Evolutionary conservation across 2,797 vertebrate species (phyloP).

Genomic region (Fringilla coelebs): DNA sequence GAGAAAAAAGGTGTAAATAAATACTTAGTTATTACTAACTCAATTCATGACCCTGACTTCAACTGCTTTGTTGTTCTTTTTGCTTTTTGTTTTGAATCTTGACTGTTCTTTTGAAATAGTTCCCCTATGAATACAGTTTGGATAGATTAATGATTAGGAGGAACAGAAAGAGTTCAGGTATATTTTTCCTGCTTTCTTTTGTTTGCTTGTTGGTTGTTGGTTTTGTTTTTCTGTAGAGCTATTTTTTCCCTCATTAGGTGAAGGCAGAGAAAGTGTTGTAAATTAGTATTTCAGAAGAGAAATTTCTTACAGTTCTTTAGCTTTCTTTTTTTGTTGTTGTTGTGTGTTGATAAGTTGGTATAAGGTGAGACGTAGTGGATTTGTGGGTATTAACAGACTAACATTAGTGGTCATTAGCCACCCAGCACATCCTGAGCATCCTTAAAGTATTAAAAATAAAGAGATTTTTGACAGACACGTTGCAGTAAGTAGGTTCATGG

Average conservation of each 20-base stretch:
- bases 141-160: not conserved
- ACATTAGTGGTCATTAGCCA: not conserved
- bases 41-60: not conserved
- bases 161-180: not conserved
- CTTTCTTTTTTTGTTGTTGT: not conserved
- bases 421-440: not conserved
- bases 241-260: not conserved
- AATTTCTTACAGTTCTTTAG: not conserved
- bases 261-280: not conserved
- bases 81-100: not conserved
- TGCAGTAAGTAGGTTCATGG: not conserved
- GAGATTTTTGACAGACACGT: conserved; percentile 1
- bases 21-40: not conserved
- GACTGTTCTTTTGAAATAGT: not conserved
- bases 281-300: not conserved
- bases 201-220: not conserved
- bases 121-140: not conserved
- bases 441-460: conserved; percentile 28
- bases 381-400: conserved; percentile 10
- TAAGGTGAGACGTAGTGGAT: not conserved
- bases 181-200: not conserved
- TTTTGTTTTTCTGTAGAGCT: not conserved
- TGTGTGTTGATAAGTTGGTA: not conserved
- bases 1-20: not conserved
- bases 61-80: not conserved